Conservation (phyloP, 2,797 vertebrate genomes). For the Xenentodon cancila region DNA sequence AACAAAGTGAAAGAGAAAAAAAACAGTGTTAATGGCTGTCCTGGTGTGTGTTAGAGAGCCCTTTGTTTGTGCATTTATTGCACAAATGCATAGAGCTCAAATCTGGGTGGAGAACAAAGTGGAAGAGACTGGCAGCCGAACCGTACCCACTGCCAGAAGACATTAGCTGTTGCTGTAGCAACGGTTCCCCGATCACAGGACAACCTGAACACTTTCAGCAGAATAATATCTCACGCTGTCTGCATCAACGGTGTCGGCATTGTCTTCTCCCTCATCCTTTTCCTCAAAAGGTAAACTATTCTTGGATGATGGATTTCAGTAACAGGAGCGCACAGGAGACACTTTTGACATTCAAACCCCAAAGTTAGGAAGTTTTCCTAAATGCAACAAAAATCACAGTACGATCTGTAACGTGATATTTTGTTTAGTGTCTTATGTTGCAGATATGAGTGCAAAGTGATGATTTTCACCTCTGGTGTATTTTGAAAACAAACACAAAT, state of each 20-base stretch:
- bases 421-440: no score
- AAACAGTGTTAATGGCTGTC: no score
- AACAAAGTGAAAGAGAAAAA: not conserved
- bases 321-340: not conserved
- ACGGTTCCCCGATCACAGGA: conserved; percentile 17
- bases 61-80: no score
- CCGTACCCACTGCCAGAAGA: conserved; percentile 38
- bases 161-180: conserved; percentile 59
- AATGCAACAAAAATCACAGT: no score
- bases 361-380: no score
- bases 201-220: conserved; percentile 33
- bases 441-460: no score
- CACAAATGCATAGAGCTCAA: conserved; percentile 4
- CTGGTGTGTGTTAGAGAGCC: no score
- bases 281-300: not conserved
- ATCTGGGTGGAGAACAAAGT: conserved; percentile 20
- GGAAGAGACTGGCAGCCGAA: conserved; percentile 41
- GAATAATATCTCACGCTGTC: conserved; percentile 29
- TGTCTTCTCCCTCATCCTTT: not conserved
- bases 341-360: not conserved
- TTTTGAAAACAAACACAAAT: no score
- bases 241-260: not conserved
- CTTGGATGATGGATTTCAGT: not conserved
- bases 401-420: no score
- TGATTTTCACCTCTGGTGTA: no score